Conservation (phyloP, 2,888 invertebrate genomes). For the Bellardia bayeri region DNA sequence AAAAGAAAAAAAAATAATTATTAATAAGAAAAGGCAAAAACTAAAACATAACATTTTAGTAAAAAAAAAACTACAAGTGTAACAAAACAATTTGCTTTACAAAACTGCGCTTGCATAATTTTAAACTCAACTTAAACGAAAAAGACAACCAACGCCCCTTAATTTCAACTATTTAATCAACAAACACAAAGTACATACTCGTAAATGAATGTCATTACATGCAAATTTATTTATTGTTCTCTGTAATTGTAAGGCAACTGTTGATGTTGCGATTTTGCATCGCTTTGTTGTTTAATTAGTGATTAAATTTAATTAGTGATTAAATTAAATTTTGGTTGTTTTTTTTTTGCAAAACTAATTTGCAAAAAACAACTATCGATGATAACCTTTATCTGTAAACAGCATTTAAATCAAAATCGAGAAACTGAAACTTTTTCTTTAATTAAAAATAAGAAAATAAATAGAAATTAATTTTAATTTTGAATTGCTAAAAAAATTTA, state of each 20-base stretch:
- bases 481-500: too few species aligned
- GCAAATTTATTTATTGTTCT: background rate
- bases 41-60: background rate
- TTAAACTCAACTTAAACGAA: conserved; percentile 41
- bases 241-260: conserved; percentile 11
- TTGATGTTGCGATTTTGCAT: conserved; percentile 33
- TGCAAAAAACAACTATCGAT: background rate
- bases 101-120: conserved; percentile 56
- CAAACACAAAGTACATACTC: conserved; percentile 12
- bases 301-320: too few species aligned
- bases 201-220: conserved; percentile 10
- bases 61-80: background rate
- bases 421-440: background rate
- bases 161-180: background rate
- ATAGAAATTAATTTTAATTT: too few species aligned
- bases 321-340: conserved; percentile 12
- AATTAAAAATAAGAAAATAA: background rate
- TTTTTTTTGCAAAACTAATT: too few species aligned
- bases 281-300: conserved; percentile 54
- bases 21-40: conserved; percentile 26
- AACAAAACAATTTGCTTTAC: conserved; percentile 8
- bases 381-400: conserved; percentile 15
- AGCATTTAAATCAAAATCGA: background rate
- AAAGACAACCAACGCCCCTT: conserved; percentile 62
- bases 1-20: conserved; percentile 14